phyloP scores from a whole-genome alignment of 2,888 invertebrate species.

The Sphecodes monilicornis region DNA sequence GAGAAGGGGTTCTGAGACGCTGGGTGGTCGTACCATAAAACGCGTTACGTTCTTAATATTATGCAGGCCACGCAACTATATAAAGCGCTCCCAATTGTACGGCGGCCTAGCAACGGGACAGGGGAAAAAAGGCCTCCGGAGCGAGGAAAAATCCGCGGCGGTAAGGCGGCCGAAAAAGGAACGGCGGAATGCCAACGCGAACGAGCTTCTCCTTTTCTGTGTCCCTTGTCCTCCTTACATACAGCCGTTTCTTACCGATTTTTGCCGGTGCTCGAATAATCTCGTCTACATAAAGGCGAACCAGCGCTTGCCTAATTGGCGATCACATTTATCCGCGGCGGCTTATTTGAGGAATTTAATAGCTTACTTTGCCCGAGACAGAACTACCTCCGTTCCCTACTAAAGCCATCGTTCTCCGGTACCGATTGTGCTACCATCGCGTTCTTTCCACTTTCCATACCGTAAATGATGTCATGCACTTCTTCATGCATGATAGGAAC shows the following conservation, averaged over 20 bases:
- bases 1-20: constrained; percentile 33
- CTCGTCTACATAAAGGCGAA: constrained; percentile 58
- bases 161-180: constrained; percentile 39
- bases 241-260: constrained; percentile 53
- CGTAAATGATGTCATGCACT: background rate
- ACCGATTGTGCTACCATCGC: background rate
- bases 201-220: constrained; percentile 51
- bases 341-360: constrained; percentile 58
- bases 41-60: constrained; percentile 79
- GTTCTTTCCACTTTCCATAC: background rate
- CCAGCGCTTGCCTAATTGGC: constrained; percentile 57
- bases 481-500: background rate
- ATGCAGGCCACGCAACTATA: constrained; percentile 77
- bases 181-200: constrained; percentile 55
- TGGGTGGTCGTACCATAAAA: constrained; percentile 79
- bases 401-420: background rate
- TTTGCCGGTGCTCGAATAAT: constrained; percentile 50
- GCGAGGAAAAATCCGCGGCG: constrained; percentile 60
- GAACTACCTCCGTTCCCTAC: background rate
- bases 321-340: constrained; percentile 54
- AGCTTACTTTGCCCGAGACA: constrained; percentile 54
- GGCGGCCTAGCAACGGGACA: constrained; percentile 29
- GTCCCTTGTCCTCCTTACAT: constrained; percentile 49
- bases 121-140: constrained; percentile 37
- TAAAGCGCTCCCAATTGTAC: constrained; percentile 74